Conservation (phyloP, 2,113 vertebrate species). For the Halcyon senegalensis region DNA sequence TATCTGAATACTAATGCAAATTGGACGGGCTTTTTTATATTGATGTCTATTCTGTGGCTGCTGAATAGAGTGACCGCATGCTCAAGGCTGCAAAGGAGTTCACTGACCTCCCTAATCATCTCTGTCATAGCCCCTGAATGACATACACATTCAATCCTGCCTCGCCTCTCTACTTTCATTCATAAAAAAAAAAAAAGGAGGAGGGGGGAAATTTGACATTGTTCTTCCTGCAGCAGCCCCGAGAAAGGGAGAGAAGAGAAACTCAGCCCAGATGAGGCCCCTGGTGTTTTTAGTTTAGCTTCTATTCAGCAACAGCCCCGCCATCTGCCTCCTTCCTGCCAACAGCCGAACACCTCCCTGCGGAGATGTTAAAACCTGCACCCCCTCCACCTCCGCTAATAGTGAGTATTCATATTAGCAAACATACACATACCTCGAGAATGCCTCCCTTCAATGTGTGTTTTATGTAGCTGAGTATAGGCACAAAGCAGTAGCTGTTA, state of each 20-base stretch:
- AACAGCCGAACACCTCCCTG: slow-evolving; percentile 72
- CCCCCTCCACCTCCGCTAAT: slow-evolving; percentile 69
- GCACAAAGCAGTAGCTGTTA: slow-evolving; percentile 79
- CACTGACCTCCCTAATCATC: slow-evolving; percentile 76
- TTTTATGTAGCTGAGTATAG: slow-evolving; percentile 71
- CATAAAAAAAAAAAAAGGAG: slow-evolving; percentile 50
- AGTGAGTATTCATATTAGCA: slow-evolving; percentile 75
- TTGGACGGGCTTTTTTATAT: slow-evolving; percentile 66
- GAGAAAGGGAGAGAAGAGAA: slow-evolving; percentile 53
- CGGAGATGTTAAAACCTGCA: slow-evolving; percentile 72
- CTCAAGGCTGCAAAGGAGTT: slow-evolving; percentile 70
- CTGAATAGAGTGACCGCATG: slow-evolving; percentile 74
- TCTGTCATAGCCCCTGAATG: slow-evolving; percentile 73
- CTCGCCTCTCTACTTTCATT: slow-evolving; percentile 74
- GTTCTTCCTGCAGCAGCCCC: slow-evolving; percentile 57
- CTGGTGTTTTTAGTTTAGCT: slow-evolving; percentile 71
- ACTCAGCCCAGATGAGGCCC: slow-evolving; percentile 70
- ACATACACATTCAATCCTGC: slow-evolving; percentile 73
- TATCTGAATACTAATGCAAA: slow-evolving; percentile 77
- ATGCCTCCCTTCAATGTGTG: slow-evolving; percentile 75
- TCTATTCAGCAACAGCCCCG: slow-evolving; percentile 68
- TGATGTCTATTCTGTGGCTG: slow-evolving; percentile 66
- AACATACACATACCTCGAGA: slow-evolving; percentile 75
- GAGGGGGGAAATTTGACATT: slow-evolving; percentile 50
- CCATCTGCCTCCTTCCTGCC: slow-evolving; percentile 77